Base-by-base conservation (phyloP, 1,140 invertebrate genomes). In the Eciton burchellii region DNA sequence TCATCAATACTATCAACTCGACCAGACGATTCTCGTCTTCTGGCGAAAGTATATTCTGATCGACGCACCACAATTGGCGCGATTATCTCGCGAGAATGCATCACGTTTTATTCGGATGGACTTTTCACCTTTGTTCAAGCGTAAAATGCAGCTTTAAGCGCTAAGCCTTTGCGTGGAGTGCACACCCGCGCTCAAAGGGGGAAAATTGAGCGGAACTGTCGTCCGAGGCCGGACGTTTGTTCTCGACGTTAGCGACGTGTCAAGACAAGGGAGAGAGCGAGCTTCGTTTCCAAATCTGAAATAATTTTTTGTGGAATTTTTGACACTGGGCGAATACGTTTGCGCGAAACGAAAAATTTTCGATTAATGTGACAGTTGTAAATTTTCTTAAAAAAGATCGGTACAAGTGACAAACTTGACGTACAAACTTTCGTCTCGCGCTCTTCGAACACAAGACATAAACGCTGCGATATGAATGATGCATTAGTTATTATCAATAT, bases 121-220 rank as follows among this genome's bases (percentile, higher is more conserved):
- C 57, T 63, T 63, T 76, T 76, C 43, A 3, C 26, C 43, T 76
- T 76, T 63, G 26, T 76, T 76, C 72, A 24, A 26, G 57, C 72
- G 72, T 76, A 76, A 76, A 76, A 63, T 76, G 45, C 43, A 76
- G 72, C 72, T 74, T 49, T 62, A 62, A 62, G 72, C 59, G 21
- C 72, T 63, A 52, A 76, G 57, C 43, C 57, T 76, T 63, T 76
- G 59, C 43, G 57, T 63, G 72, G n/a, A 76, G 59, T 76, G 59
- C 43, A 63, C 29, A 41, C 41, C 81, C 68, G 62, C 54, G 76
- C 49, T 85, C 72, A 87, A 87, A 87, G 84, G 62, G 65, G 59
- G 81, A 84, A 90, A 88, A 91, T 91, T 91, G 81, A 86, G 66
- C 90, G 89, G 91, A 91, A 89, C 83, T 87, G 81, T 84, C 65